Conservation (phyloP, 37 sponge, comb jelly and placozoan species). For the Aplysina aerophoba region DNA sequence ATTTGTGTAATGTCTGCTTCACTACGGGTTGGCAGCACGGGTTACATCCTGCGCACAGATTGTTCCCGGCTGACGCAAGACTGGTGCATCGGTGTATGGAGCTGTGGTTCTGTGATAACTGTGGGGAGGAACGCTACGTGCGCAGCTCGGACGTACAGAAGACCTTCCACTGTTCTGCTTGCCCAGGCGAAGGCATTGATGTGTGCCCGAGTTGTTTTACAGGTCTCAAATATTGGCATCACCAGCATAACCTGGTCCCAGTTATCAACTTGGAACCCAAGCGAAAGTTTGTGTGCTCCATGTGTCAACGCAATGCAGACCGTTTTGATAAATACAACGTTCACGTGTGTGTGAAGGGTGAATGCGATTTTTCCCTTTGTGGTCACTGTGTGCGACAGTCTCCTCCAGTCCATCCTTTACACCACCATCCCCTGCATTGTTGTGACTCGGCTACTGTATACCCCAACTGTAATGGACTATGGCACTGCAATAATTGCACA, state of each 20-base stretch:
- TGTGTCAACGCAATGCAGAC: conserved; percentile 6
- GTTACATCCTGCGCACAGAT: conserved; percentile 52
- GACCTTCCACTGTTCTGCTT: conserved; percentile 35
- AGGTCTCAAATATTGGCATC: conserved; percentile 63
- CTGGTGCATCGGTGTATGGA: conserved; percentile 37
- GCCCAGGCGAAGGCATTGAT: conserved; percentile 45
- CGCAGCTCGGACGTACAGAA: background rate
- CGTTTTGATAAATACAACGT: background rate
- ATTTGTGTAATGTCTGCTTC: conserved; percentile 58
- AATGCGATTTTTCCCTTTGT: conserved; percentile 50
- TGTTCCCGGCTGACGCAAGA: conserved; percentile 66
- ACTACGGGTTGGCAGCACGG: conserved; percentile 43
- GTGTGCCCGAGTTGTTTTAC: conserved; percentile 54
- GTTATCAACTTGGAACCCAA: background rate
- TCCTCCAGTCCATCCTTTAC: conserved; percentile 53
- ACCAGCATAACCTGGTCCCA: conserved; percentile 45
- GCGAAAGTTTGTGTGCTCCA: conserved; percentile 17
- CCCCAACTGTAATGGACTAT: conserved; percentile 55
- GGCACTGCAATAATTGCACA: conserved; percentile 74
- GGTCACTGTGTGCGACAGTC: background rate
- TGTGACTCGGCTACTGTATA: conserved; percentile 43
- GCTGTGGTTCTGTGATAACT: conserved; percentile 63
- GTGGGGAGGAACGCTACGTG: background rate
- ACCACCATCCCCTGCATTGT: conserved; percentile 53
- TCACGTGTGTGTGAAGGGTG: conserved; percentile 17